Base-by-base conservation (phyloP, 92 coral and sea anemone species). In the Montipora capitata region DNA sequence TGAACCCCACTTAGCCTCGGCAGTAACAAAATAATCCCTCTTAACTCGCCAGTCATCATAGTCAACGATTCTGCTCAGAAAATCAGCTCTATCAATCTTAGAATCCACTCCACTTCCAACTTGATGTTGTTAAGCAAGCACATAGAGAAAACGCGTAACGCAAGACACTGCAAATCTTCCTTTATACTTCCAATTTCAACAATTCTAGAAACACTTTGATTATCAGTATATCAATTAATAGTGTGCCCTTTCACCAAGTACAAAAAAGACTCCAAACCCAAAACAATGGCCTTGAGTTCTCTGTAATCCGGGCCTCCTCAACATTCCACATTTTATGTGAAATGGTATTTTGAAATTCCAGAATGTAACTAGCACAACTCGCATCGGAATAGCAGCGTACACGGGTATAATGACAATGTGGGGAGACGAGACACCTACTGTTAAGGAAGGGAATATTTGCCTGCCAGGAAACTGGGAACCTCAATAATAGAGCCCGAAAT, bases 71-170 rank as follows among this genome's bases (percentile, higher is more conserved):
- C 78, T 79, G 18, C 86, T 87, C 59, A 87, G 39, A 79, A 74
- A 76, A 77, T 85, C 77, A 20, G 89, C 84, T 63, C 81, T 76
- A 45, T 66, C 89, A 66, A 85, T 76, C 84, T 63, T 18, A 68
- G 89, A 7, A 72, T 83, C 87, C 80, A 83, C 38, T 69, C 81
- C 18, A 83, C 87, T 69, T 72, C 79, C 71, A 83, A 72, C 15
- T 16, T 44, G 66, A 83, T 83, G 80, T 58, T 40, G 38, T 71
- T 51, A 6, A 57, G 66, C 59, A 87, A 71, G 27, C 74, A 87
- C 57, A 87, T 43, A 11, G 4, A 12, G 27, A 79, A 80, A 10
- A 72, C 13, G 10, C 67, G 69, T 7, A 78, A 62, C 10, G 79
- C 81, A 13, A 79, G 12, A 38, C 35, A 35, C 20, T 87, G 80